Evolutionary conservation across 1,140 invertebrate genomes (phyloP).

Genomic region (Ladona fulva): DNA sequence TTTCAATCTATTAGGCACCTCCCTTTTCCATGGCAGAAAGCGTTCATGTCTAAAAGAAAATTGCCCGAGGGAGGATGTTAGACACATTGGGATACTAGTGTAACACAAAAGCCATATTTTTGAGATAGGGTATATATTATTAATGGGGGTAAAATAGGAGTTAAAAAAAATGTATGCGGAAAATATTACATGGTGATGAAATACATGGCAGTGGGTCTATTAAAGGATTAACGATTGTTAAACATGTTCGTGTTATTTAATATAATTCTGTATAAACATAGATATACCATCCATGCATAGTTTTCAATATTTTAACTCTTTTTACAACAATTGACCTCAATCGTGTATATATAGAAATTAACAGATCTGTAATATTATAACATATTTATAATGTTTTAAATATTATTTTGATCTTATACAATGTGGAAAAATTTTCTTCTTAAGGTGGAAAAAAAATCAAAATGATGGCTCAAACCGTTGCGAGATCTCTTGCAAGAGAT

Average conservation of each 20-base stretch:
- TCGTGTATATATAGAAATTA: background rate
- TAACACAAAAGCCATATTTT: background rate
- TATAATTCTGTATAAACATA: background rate
- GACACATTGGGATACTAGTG: background rate
- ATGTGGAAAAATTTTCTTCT: background rate
- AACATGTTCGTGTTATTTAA: background rate
- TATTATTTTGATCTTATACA: background rate
- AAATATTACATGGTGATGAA: slow-evolving; percentile 2
- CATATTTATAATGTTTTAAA: background rate
- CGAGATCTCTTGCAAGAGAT: background rate
- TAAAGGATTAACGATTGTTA: background rate
- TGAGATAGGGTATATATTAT: background rate
- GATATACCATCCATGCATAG: background rate
- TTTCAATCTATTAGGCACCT: background rate
- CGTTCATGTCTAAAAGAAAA: background rate
- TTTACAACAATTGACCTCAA: background rate
- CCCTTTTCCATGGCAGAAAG: background rate
- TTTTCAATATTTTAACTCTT: background rate
- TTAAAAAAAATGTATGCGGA: background rate
- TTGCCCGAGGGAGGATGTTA: background rate
- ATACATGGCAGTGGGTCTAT: background rate
- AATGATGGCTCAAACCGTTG: background rate
- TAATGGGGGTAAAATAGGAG: background rate
- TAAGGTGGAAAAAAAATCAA: background rate
- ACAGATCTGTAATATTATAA: background rate